Evolutionary conservation across 1,140 invertebrate genomes (phyloP), one percentile per base, ranked within the genome.

Genomic region (Papilio polyxenes): DNA sequence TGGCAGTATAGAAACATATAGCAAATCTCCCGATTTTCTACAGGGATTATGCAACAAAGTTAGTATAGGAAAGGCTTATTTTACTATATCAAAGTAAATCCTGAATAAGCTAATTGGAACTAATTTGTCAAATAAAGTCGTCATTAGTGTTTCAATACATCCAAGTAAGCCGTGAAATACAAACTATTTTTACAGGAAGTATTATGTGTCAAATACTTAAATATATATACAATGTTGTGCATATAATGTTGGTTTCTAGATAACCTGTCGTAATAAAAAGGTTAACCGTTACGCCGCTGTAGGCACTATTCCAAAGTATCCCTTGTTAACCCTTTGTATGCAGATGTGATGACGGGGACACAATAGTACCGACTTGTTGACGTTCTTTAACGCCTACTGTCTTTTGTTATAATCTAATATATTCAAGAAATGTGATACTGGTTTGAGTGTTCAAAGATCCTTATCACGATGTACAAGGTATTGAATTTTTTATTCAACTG

Each of bases 241-340:
- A 53, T 65, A 9, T 9, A 23, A 23, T 65, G 2, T 11, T 40
- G 11, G n/a, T 75, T 37, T 59, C 59, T 75, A 31, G n/a, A 76
- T 82, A 82, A 62, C 48, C 74, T 62, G 56, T 82, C 10, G 48
- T 37, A 76, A 56, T 69, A 81, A 86, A 86, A 87, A 89, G 83
- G 62, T 72, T 40, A 3, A 81, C 87, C 85, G 87, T 87, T 89
- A 88, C 51, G 31, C 74, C 51, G 48, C 72, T 77, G 51, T 56
- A 72, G 74, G 77, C 75, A 31, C 17, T 40, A 48, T 72, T 78
- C 69, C 62, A 53, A 69, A 53, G 82, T 65, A 56, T 53, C 81
- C 81, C 82, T 51, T 56, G 84, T 85, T 81, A 83, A 80, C 76
- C 80, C 85, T 87, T 89, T 89, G 88, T 89, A 88, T 89, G 86